phyloP scores from a whole-genome alignment of 1,140 invertebrate species.

The Eufriesea mexicana region DNA sequence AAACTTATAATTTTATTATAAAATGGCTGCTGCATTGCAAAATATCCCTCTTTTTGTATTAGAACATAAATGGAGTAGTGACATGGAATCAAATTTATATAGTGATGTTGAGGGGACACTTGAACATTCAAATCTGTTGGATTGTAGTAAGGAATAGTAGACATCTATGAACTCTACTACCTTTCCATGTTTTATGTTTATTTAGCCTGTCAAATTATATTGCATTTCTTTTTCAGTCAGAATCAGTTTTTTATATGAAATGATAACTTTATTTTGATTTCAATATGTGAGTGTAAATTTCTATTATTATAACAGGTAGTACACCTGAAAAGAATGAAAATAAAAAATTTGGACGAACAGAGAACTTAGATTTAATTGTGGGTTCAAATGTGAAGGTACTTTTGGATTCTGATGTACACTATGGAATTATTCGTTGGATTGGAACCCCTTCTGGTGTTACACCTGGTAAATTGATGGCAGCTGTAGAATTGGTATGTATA shows the following conservation, averaged over 20 bases:
- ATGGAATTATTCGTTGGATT: slow-evolving; percentile 95
- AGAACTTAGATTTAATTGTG: slow-evolving; percentile 84
- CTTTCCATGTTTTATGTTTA: slow-evolving; percentile 26
- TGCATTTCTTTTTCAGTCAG: neutral
- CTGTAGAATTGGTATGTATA: slow-evolving; percentile 86
- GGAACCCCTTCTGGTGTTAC: slow-evolving; percentile 83
- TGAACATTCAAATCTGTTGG: slow-evolving; percentile 50
- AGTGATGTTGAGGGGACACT: slow-evolving; percentile 66
- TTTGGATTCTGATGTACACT: slow-evolving; percentile 83
- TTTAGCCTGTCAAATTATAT: neutral
- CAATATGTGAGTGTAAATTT: neutral
- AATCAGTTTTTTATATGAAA: neutral
- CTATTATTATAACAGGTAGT: slow-evolving; percentile 57
- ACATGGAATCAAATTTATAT: slow-evolving; percentile 73
- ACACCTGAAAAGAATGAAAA: slow-evolving; percentile 76
- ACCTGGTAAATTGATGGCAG: slow-evolving; percentile 85
- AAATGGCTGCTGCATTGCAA: slow-evolving; percentile 76
- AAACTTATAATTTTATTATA: slow-evolving; percentile 66
- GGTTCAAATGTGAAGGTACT: slow-evolving; percentile 89
- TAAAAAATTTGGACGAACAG: slow-evolving; percentile 74
- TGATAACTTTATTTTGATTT: neutral
- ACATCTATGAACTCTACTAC: slow-evolving; percentile 10
- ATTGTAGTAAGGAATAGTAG: slow-evolving; percentile 63
- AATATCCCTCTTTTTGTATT: slow-evolving; percentile 79
- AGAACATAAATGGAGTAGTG: slow-evolving; percentile 80